Evolutionary conservation across 2,888 invertebrate genomes (phyloP), one percentile per base, ranked within the genome.

Genomic region (Arrhopalites spinosus): DNA sequence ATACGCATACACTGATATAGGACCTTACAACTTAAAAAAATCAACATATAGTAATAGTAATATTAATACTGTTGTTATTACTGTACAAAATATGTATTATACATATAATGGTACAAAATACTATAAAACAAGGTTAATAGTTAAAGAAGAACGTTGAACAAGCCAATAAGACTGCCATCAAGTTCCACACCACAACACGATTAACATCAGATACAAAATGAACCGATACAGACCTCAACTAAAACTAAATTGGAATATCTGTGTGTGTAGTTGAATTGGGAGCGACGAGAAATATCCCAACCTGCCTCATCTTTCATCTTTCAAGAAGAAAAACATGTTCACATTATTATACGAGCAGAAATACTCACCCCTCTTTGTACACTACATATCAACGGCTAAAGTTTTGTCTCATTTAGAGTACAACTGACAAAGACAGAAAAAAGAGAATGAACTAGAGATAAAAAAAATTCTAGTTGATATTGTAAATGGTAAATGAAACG

Each of bases 191-290:
- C 61, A 71, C 71, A 71, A 43, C 71, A 59, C 53, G 36, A 59
- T 71, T 53, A 71, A 59, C 59, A 71, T 53, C 69, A 59, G 61
- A 71, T 61, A 68, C 25, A 59, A 59, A 59, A 59, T 59, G 71
- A 71, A 71, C 71, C 45, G 59, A 71, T 59, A 43, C 71, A 43
- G 71, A 71, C 71, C 71, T 71, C 71, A 59, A 71, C 71, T 53
- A 8, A 23, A 59, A 71, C 59, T 7, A 71, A 59, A 71, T 71
- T 71, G 71, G 71, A 71, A 59, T 70, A 53, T 8, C 27, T 29
- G 27, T 11, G 17, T 63, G 3, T 1, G n/a, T 5, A 63, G 5
- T 17, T 67, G 50, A 50, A 64, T 64, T 59, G 59, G n/a, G 20
- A 64, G 23, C 64, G 36, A 64, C 36, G 11, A 36, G 11, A 36